Evolutionary conservation across 2,113 vertebrate genomes (phyloP).

Genomic region (Hirundichthys speculiger): DNA sequence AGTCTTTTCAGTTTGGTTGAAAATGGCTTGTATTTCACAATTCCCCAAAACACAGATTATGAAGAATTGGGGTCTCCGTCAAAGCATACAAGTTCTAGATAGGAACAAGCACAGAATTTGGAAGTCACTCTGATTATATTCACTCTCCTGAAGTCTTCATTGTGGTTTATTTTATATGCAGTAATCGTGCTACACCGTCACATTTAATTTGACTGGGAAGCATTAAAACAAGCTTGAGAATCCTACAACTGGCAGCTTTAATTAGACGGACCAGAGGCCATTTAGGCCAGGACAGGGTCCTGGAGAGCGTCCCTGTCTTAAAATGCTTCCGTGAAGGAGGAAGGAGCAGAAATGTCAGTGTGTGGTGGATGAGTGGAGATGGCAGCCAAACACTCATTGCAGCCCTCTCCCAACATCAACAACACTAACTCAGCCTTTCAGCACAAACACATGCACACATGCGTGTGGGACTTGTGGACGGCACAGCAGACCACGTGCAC

Average conservation of each 20-base stretch:
- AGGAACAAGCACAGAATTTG: neutral
- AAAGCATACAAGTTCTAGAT: neutral
- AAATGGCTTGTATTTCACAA: neutral
- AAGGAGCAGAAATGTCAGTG: conserved; percentile 55
- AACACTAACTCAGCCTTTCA: conserved; percentile 57
- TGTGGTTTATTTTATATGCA: conserved; percentile 32
- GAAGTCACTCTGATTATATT: conserved; percentile 19
- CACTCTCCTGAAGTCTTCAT: conserved; percentile 11
- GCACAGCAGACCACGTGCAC: conserved; percentile 25
- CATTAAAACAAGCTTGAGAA: conserved; percentile 31
- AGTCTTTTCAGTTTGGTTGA: neutral
- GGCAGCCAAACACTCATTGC: conserved; percentile 58
- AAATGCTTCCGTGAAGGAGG: conserved; percentile 47
- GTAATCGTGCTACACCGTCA: conserved; percentile 29
- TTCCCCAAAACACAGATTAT: neutral
- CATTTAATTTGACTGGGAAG: conserved; percentile 24
- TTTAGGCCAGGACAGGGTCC: conserved; percentile 47
- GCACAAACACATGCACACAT: conserved; percentile 10
- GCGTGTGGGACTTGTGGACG: conserved; percentile 23
- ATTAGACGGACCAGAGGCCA: conserved; percentile 45
- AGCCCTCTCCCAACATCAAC: conserved; percentile 65
- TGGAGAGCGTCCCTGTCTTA: conserved; percentile 44
- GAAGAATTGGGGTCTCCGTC: neutral
- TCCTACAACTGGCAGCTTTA: conserved; percentile 54
- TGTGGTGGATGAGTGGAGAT: conserved; percentile 43